Evolutionary conservation across 92 coral and sea anemone genomes (phyloP).

Genomic region (Epizoanthus rinbou): DNA sequence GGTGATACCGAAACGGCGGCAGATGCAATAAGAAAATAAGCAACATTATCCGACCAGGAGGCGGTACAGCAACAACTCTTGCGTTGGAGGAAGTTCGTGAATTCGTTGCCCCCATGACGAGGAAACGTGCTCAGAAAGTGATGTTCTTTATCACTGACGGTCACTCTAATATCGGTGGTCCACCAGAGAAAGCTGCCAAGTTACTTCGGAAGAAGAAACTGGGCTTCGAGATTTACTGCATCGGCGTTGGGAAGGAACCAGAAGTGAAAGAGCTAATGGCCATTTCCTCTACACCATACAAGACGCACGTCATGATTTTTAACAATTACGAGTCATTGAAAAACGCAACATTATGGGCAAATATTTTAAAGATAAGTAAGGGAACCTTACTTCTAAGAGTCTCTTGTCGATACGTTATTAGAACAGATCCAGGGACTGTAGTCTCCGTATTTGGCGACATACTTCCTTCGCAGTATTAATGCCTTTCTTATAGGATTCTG

Average conservation of each 20-base stretch:
- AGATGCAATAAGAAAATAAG: slow-evolving; percentile 45
- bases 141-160: slow-evolving; percentile 72
- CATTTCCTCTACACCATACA: slow-evolving; percentile 64
- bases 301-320: slow-evolving; percentile 62
- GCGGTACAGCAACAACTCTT: slow-evolving; percentile 67
- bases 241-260: slow-evolving; percentile 72
- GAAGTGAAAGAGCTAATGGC: slow-evolving; percentile 47
- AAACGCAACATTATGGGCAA: neutral
- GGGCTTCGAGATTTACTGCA: slow-evolving; percentile 59
- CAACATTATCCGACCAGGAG: slow-evolving; percentile 59
- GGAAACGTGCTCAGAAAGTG: slow-evolving; percentile 62
- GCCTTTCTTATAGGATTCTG: no score
- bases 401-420: no score
- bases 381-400: no score
- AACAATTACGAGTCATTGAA: slow-evolving; percentile 24
- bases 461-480: no score
- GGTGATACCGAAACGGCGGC: slow-evolving; percentile 47
- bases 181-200: slow-evolving; percentile 65
- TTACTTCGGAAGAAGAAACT: slow-evolving; percentile 53
- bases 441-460: no score
- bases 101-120: slow-evolving; percentile 51
- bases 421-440: no score
- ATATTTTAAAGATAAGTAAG: no score
- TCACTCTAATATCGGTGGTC: slow-evolving; percentile 59
- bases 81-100: slow-evolving; percentile 60